These are phyloP conservation scores for Anguilla obscura DNA, from an alignment of 2,797 vertebrate genomes.

Conservation along the genomic window DNA sequence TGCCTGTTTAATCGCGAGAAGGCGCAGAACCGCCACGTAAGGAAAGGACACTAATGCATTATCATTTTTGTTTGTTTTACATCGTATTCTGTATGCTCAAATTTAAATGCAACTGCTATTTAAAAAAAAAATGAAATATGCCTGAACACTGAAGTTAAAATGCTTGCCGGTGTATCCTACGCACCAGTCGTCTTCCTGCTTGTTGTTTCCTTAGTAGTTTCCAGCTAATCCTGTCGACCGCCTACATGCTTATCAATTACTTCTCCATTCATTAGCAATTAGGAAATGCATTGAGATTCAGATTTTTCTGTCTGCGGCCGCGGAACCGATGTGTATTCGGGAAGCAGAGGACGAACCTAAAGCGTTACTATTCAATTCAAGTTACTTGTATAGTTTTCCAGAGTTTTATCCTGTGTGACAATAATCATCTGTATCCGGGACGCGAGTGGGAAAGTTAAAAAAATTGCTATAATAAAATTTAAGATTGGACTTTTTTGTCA, in stretches of 20 bases:
- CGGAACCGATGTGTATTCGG: constrained; percentile 72
- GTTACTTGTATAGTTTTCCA: constrained; percentile 19
- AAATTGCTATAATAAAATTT: background rate
- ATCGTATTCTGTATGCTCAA: background rate
- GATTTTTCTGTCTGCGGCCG: constrained; percentile 67
- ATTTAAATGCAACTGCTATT: too few species aligned
- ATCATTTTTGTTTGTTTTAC: background rate
- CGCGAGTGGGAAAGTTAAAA: background rate
- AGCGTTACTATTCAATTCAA: constrained; percentile 17
- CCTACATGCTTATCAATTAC: constrained; percentile 75
- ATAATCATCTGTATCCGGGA: constrained; percentile 6
- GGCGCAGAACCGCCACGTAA: background rate
- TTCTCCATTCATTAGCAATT: constrained; percentile 68
- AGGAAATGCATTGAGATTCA: constrained; percentile 74
- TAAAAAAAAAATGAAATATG: background rate
- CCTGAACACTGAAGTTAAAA: background rate
- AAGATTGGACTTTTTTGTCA: constrained; percentile 1
- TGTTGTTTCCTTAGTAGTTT: constrained; percentile 44
- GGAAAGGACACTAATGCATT: background rate
- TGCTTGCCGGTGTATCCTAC: background rate
- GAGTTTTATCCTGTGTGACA: constrained; percentile 5
- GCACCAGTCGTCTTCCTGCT: constrained; percentile 22
- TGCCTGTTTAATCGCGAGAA: background rate
- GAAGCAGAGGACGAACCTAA: constrained; percentile 35
- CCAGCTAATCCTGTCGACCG: constrained; percentile 71